A percentile compares a stretch with the other conserved stretches of the same genome.
phyloP scores from a whole-genome alignment of 2,888 invertebrate genomes.

The Dynastes hyllus region DNA sequence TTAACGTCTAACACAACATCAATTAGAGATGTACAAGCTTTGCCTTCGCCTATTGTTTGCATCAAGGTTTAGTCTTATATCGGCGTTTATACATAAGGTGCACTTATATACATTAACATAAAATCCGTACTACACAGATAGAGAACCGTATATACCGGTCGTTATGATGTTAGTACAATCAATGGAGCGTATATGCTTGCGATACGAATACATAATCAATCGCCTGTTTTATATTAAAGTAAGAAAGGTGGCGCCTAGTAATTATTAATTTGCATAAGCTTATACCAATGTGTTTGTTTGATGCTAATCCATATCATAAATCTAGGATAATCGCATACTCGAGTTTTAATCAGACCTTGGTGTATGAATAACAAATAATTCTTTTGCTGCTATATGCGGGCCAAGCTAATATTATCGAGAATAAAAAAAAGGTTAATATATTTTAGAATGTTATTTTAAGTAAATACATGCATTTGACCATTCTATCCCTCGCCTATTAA shows the following conservation, averaged over 20 bases:
- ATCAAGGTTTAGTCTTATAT: constrained; percentile 20
- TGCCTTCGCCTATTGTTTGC: constrained; percentile 23
- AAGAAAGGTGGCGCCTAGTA: constrained; percentile 27
- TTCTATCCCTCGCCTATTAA: too few species aligned
- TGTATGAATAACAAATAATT: background rate
- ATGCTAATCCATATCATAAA: background rate
- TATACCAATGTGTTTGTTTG: constrained; percentile 24
- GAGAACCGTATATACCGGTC: constrained; percentile 5
- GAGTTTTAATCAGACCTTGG: background rate
- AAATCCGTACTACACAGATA: constrained; percentile 10
- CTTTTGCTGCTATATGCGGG: background rate
- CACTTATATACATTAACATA: constrained; percentile 10
- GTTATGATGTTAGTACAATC: constrained; percentile 29
- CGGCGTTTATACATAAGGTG: background rate
- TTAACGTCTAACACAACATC: background rate
- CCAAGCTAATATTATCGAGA: too few species aligned
- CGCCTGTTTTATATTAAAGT: constrained; percentile 12
- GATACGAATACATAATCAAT: constrained; percentile 23
- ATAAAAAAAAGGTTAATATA: too few species aligned
- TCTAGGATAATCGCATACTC: background rate
- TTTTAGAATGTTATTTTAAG: too few species aligned
- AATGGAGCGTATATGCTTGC: constrained; percentile 13
- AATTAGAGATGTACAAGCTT: constrained; percentile 16
- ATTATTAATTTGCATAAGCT: constrained; percentile 30
- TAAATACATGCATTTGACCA: too few species aligned